Percentiles rank a stretch among this genome's conserved stretches.
Evolutionary conservation across 2,888 invertebrate species (phyloP).

Genomic region (Protophormia terraenovae): DNA sequence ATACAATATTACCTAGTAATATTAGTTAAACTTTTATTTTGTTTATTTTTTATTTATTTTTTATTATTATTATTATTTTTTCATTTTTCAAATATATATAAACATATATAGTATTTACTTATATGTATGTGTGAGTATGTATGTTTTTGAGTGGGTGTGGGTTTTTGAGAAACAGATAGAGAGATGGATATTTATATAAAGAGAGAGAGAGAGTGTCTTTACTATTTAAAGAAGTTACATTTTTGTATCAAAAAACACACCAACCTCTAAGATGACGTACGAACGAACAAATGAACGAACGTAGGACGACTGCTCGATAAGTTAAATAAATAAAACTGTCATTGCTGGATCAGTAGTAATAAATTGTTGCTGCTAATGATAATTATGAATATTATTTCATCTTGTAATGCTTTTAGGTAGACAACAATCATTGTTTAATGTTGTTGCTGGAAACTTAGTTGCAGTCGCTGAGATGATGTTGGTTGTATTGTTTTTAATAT

Average conservation of each 20-base stretch:
- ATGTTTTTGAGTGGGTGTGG: slow-evolving; percentile 46
- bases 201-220: slow-evolving; percentile 40
- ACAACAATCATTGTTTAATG: slow-evolving; percentile 33
- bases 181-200: background rate
- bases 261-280: slow-evolving; percentile 39
- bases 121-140: slow-evolving; percentile 19
- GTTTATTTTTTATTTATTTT: too few species aligned
- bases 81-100: slow-evolving; percentile 1
- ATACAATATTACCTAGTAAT: slow-evolving; percentile 59
- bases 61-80: too few species aligned
- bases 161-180: background rate
- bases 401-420: slow-evolving; percentile 40
- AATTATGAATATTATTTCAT: slow-evolving; percentile 33
- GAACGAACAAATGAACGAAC: too few species aligned
- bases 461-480: slow-evolving; percentile 43
- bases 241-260: slow-evolving; percentile 48
- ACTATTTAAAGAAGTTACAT: slow-evolving; percentile 26
- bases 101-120: background rate
- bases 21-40: slow-evolving; percentile 50
- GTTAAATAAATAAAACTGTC: background rate
- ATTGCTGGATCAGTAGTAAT: background rate
- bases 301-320: slow-evolving; percentile 12
- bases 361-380: background rate
- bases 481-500: slow-evolving; percentile 28
- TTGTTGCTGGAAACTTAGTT: slow-evolving; percentile 53